A percentile compares a stretch with the other conserved stretches of the same genome.
Conservation (phyloP, 1,140 invertebrate genomes). For the Drosophila triauraria region DNA sequence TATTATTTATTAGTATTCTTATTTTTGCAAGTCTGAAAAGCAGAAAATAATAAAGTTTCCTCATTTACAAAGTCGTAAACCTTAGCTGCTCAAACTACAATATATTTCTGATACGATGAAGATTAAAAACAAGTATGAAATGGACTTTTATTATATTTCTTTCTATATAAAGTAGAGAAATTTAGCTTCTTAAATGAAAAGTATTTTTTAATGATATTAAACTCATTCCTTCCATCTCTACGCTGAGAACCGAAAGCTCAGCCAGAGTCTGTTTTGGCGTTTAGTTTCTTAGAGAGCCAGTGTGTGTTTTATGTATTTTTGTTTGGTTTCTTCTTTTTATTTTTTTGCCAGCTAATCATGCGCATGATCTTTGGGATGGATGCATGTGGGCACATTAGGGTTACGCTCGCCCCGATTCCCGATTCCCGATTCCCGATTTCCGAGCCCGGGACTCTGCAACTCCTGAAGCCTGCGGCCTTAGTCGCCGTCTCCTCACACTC, state of each 20-base stretch:
- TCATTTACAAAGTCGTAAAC: no score
- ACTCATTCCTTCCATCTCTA: conserved; percentile 15
- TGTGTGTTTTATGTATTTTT: not conserved
- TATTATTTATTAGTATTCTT: no score
- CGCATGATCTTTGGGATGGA: conserved; percentile 64
- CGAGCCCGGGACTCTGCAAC: not conserved
- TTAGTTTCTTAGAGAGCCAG: not conserved
- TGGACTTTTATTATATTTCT: no score
- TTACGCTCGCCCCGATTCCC: conserved; percentile 10
- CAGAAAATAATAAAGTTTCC: no score
- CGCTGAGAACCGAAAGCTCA: conserved; percentile 24
- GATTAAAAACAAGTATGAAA: no score
- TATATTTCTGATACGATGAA: no score
- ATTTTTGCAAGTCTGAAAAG: no score
- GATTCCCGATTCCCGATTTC: conserved; percentile 11
- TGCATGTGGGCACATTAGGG: conserved; percentile 56
- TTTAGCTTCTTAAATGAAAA: not conserved
- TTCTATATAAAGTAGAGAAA: no score
- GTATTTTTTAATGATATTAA: not conserved
- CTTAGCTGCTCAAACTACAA: no score
- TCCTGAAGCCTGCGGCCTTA: conserved; percentile 16
- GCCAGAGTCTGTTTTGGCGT: conserved; percentile 6
- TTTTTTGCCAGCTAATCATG: conserved; percentile 66
- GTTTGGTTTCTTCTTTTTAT: not conserved
- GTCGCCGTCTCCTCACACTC: conserved; percentile 34